Evolutionary conservation across 2,797 vertebrate genomes (phyloP), one percentile per base, ranked within the genome.

Genomic region (Triplophysa yarkandensis): DNA sequence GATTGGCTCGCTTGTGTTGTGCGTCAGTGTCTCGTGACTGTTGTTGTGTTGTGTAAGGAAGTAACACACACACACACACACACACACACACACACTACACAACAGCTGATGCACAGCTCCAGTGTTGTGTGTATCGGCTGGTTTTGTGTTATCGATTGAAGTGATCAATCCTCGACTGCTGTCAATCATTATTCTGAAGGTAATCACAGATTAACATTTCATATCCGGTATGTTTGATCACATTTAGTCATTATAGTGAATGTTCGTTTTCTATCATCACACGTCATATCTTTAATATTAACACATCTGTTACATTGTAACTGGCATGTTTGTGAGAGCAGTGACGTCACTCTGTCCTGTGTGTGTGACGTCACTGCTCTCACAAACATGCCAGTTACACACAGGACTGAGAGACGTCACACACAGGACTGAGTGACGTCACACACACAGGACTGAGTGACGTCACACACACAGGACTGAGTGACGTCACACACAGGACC

Each of bases 21-120:
- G 76, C 83, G 84, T 85, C 83, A 83, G 60, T 41, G 66, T 80
- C 84, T 81, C 80, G 84, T 84, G 84, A 85, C 83, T 77, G 14
- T 36, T 85, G 83, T 84, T 82, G 77, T 73, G 78, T 84, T 82
- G 77, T 71, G 77, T 63, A 27, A 62, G 70, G 48, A 74, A 76
- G 64, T 65, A 66, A 61, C 58, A 44, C 19, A 67, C 62, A 50
- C 74, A 71, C 62, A 50, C 74, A 71, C 62, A 61, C 58, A 44
- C 19, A 67, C 62, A 50, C 74, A 71, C 62, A 61, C 58, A 44
- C 19, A 67, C 62, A 50, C 74, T 74, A 57, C 25, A 27, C 65
- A 77, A 76, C 79, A 76, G 79, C 66, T 75, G 79, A 81, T 82
- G 82, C 76, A 48, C 50, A 21, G 28, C 52, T 74, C 34, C 23